Evolutionary conservation across 2,888 invertebrate genomes (phyloP), one percentile per base, ranked within the genome.

Genomic region (Dasysyrphus albostriatus): DNA sequence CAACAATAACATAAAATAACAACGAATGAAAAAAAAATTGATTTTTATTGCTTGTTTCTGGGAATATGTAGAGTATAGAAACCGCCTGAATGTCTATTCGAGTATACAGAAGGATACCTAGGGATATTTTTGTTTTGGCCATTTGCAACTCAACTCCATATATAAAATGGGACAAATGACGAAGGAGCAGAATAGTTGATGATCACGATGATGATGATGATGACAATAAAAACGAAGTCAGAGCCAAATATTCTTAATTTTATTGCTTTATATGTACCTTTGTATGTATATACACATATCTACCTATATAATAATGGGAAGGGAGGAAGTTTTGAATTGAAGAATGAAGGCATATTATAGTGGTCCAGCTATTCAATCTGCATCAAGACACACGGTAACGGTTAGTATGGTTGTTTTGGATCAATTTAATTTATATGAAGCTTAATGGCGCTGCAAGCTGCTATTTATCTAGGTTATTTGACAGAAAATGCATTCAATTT

Each of bases 11-110:
- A 51, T 10, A 65, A 44, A 58, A 59, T 51, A 63, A 70, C 54
- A 19, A 63, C 12, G 69, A 63, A 63, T 14, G 19, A 51, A 16
- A 32, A 29, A 59, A 61, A 63, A 84, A 85, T 81, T 85, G 84
- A 85, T 85, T 85, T 85, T 85, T 81, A 85, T 85, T 72, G 73
- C 73, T 56, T 61, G 61, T 73, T 81, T 85, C 73, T 81, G 49
- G 61, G 73, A 77, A 67, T 73, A n/a, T n/a, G n/a, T n/a, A 61
- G 72, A 77, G 72, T 61, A 67, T 56, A 61, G 76, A 77, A 81
- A 67, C 54, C 59, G 84, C 84, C 81, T 70, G 32, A 58, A 63
- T 77, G 84, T 84, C 84, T 84, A 42, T n/a, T n/a, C n/a, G n/a
- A n/a, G n/a, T 24, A 24, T 24, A 24, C 58, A 58, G 37, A 63